These are phyloP conservation scores for Cepaea nemoralis DNA, from an alignment of 1,140 invertebrate species.

Conservation along the genomic window DNA sequence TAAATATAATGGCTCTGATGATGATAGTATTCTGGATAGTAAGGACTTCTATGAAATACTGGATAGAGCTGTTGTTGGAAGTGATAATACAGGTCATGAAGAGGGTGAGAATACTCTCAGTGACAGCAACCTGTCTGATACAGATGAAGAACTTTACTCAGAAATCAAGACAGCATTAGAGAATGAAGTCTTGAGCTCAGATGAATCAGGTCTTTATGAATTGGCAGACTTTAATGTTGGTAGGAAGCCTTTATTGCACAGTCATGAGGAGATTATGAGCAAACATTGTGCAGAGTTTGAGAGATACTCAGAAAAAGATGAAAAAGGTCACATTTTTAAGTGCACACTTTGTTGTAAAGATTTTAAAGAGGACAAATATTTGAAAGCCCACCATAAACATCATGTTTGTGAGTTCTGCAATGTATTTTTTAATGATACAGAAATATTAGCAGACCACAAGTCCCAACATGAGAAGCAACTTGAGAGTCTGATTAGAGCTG, in stretches of 20 bases:
- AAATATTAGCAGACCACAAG: not conserved
- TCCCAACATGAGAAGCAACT: not conserved
- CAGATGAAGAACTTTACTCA: not conserved
- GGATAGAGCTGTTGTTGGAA: conserved; percentile 20
- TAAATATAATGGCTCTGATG: conserved; percentile 13
- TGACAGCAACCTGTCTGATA: conserved; percentile 10
- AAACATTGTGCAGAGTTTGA: conserved; percentile 1
- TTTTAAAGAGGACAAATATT: not conserved
- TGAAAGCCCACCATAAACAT: not conserved
- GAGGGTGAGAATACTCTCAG: conserved; percentile 23
- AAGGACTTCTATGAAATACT: conserved; percentile 16
- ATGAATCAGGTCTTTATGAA: not conserved
- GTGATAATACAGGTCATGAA: conserved; percentile 21
- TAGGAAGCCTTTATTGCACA: not conserved
- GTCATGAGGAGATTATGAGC: not conserved
- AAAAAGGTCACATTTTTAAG: not conserved
- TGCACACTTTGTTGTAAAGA: not conserved
- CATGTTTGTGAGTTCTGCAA: conserved; percentile 37
- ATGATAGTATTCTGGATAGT: conserved; percentile 16
- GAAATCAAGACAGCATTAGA: conserved; percentile 5
- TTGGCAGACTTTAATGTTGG: not conserved
- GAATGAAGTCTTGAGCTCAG: not conserved
- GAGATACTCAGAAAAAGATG: not conserved
- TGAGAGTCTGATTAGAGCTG: not conserved
- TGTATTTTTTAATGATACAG: not conserved